phyloP scores from a whole-genome alignment of 2,888 invertebrate genomes.

The Petrophora chlorosata region DNA sequence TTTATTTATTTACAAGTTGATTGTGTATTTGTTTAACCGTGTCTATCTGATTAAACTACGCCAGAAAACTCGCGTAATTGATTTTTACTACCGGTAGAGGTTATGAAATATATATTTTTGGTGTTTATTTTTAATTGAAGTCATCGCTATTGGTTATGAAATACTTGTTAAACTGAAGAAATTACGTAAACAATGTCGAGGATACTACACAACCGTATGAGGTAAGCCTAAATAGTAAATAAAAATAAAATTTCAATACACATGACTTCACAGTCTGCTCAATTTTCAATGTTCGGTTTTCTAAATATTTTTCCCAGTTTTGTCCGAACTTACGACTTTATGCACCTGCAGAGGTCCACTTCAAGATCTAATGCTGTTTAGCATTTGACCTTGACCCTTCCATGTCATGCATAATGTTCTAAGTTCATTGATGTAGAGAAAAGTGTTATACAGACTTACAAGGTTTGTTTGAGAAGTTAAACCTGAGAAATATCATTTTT shows the following conservation, averaged over 20 bases:
- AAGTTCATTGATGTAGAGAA: too few species aligned
- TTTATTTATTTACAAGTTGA: constrained; percentile 73
- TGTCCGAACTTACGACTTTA: too few species aligned
- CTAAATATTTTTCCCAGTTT: constrained; percentile 5
- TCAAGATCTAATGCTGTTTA: not conserved
- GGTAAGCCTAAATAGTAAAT: constrained; percentile 47
- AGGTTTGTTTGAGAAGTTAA: too few species aligned
- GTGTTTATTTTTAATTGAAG: constrained; percentile 44
- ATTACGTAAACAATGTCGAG: constrained; percentile 75
- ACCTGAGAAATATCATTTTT: too few species aligned
- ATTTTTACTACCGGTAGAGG: constrained; percentile 65
- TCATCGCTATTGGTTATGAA: constrained; percentile 58
- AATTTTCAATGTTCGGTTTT: too few species aligned
- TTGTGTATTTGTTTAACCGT: constrained; percentile 65
- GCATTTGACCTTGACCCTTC: constrained; percentile 2
- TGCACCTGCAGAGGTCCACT: too few species aligned
- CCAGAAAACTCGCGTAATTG: constrained; percentile 50
- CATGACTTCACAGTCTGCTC: too few species aligned
- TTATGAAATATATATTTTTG: constrained; percentile 63
- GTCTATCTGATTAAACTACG: constrained; percentile 46
- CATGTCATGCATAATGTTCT: not conserved
- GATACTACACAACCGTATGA: constrained; percentile 75
- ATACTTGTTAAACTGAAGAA: constrained; percentile 53
- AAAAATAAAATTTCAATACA: not conserved
- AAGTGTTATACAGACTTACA: too few species aligned